Evolutionary conservation across 2,888 invertebrate genomes (phyloP), one percentile per base, ranked within the genome.

Genomic region (Harpagoxenus sublaevis): DNA sequence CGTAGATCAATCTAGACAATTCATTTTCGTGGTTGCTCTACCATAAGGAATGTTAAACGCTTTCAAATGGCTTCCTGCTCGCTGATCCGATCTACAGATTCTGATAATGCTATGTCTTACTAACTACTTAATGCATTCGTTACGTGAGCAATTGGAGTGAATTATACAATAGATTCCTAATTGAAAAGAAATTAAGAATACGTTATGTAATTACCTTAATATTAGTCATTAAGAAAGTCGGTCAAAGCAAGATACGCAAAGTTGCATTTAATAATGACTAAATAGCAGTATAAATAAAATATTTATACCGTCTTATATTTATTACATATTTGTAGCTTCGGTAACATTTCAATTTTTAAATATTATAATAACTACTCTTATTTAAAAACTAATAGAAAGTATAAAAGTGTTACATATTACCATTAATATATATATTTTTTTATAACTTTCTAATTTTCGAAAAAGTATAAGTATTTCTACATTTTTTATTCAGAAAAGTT

Each of bases 21-120:
- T 70, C 71, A 71, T 81, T 81, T 71, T 60, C 42, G 48, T 71
- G n/a, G 12, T 62, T 51, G 23, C 18, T 81, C 39, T 71, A 79
- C 39, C 48, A 48, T 71, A 39, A 60, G 48, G 28, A 71, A 71
- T 79, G 60, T 60, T 39, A 48, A 70, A 65, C 57, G 6, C 28
- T 81, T 51, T 71, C 39, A 48, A 81, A 71, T 51, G 28, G 18
- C 23, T 81, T 81, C 9, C 39, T 60, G 60, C 12, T 79, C 45
- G 5, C 31, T 78, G 15, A 39, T 68, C 45, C 18, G 23, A 55
- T 78, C 51, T 42, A 15, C 18, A 42, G 12, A 63, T 31, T 10
- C 15, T 28, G 31, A 55, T 55, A 55, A 66, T 31, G 28, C 31
- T 45, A 51, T 3, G 42, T 53, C 4, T 12, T 31, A 28, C n/a